Base-by-base conservation (phyloP, 2,113 vertebrate species). In the Eolophus roseicapilla region DNA sequence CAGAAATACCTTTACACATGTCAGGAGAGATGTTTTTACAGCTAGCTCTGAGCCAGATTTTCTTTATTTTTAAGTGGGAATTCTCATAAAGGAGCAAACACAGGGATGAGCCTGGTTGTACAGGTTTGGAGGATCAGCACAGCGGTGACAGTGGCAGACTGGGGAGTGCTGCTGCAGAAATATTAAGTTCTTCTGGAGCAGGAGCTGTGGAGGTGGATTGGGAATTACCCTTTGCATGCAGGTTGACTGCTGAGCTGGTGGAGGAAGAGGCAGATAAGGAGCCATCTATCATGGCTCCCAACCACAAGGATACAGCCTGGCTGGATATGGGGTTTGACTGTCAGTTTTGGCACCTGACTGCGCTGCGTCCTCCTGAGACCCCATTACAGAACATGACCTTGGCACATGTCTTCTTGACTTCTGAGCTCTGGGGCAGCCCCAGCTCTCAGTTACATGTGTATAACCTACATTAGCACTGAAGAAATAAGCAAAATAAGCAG, bases 351-450 rank as follows among this genome's bases (percentile, higher is more conserved):
- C 27, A 81, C n/a, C 18, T 44, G 35, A 2, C 43, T 39, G 46
- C 35, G 28, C 44, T 69, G 50, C 10, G 8, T 35, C 33, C 12
- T 84, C 59, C 86, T 19, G 29, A 60, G 57, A 63, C 12, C 28
- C 27, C 0, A 0, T 50, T 17, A 1, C 29, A 20, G 19, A 41
- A 10, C 29, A 2, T 17, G 41, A 89, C 35, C 17, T 67, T 67
- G 64, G 35, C 50, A 43, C 0, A 0, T 18, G 21, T 16, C 28
- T 4, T 1, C 21, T 46, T 8, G 0, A 5, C n/a, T 52, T 46
- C 53, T 18, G 35, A 80, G 53, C 68, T 41, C 24, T 13, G 3
- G 23, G 35, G 39, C 80, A 75, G 60, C 31, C 29, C 37, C 64
- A 44, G 12, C 23, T 62, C 70, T 68, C 18, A 8, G 10, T 41